Conservation (phyloP, 2,888 invertebrate genomes). For the Erebia epiphron region DNA sequence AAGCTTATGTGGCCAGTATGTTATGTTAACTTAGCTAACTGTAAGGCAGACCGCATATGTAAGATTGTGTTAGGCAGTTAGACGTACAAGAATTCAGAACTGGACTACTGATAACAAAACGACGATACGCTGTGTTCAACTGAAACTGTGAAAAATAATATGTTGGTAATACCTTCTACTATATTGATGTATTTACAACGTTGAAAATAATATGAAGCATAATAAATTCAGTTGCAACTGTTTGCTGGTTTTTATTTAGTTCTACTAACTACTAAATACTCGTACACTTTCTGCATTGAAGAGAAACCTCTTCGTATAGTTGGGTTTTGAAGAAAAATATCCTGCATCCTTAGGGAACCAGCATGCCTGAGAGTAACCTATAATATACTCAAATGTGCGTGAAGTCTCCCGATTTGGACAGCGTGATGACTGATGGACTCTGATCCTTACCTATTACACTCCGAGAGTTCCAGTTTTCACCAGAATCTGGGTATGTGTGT, state of each 20-base stretch:
- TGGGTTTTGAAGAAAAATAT: too few relatives aligned
- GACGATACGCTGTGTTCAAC: neutral
- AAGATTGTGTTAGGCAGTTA: neutral
- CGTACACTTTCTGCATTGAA: too few relatives aligned
- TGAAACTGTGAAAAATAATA: constrained; percentile 3
- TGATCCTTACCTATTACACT: too few relatives aligned
- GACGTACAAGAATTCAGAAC: constrained; percentile 3
- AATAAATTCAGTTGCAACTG: constrained; percentile 34
- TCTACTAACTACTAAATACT: neutral
- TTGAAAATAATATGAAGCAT: constrained; percentile 3
- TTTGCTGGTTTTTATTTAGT: neutral
- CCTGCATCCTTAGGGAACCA: too few relatives aligned
- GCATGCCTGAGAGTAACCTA: too few relatives aligned
- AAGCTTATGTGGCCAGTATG: constrained; percentile 2
- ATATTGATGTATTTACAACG: neutral
- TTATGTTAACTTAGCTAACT: neutral
- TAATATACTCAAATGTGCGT: too few relatives aligned
- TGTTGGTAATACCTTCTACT: constrained; percentile 9
- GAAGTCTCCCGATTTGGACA: too few relatives aligned
- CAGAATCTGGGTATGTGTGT: too few relatives aligned
- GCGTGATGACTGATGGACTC: too few relatives aligned
- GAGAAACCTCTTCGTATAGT: too few relatives aligned
- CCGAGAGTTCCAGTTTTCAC: too few relatives aligned
- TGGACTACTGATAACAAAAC: constrained; percentile 6
- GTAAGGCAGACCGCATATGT: neutral